phyloP scores from a whole-genome alignment of 2,113 vertebrate genomes.

The Rhagologus leucostigma region DNA sequence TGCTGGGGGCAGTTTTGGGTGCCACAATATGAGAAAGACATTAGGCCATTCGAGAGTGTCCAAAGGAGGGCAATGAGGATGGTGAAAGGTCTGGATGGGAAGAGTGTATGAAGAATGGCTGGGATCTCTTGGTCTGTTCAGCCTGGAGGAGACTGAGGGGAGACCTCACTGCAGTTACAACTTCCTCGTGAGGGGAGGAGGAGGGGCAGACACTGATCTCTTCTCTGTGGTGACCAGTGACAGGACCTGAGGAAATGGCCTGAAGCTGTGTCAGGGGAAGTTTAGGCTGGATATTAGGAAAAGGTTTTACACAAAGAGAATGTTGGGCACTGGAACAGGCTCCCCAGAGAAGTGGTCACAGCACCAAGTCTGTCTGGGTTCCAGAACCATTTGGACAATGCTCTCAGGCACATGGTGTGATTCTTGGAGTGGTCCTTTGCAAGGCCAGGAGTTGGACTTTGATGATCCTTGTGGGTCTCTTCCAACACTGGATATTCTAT shows the following conservation, averaged over 20 bases:
- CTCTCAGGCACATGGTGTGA: background rate
- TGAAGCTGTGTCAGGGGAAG: background rate
- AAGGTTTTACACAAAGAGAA: background rate
- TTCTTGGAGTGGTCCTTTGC: background rate
- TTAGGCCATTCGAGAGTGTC: fast-evolving
- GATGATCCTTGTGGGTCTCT: background rate
- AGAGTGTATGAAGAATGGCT: background rate
- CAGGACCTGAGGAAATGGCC: fast-evolving
- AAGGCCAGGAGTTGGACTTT: background rate
- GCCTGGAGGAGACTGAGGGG: background rate
- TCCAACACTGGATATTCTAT: background rate
- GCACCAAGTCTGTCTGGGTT: background rate
- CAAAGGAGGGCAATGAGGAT: fast-evolving
- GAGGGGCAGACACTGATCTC: background rate
- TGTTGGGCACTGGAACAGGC: background rate
- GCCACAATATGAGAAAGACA: background rate
- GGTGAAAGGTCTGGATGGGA: background rate
- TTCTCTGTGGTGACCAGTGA: background rate
- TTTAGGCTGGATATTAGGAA: background rate
- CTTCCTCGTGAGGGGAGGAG: background rate
- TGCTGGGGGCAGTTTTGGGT: background rate
- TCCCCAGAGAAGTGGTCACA: background rate
- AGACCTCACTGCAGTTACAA: background rate
- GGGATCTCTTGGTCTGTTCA: background rate
- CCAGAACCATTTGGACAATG: background rate